Percentiles rank a stretch among this genome's conserved stretches.
Evolutionary conservation across 1,140 invertebrate genomes (phyloP).

Genomic region (Metaphire vulgaris): DNA sequence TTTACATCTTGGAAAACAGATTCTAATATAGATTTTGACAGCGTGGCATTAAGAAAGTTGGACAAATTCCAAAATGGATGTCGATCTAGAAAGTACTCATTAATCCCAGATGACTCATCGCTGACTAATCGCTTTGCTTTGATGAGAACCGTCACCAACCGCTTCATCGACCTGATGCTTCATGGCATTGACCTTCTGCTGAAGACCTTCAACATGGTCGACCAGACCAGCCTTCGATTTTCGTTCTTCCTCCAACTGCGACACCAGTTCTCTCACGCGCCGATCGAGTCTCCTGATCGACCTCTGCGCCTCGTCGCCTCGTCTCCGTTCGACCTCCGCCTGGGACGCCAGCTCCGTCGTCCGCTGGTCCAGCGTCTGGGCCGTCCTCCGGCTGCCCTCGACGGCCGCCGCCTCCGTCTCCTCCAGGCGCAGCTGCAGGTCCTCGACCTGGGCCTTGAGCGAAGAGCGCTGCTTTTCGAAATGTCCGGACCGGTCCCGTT

Average conservation of each 20-base stretch:
- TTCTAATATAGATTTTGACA: no score
- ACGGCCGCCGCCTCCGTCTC: constrained; percentile 5
- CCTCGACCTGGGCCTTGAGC: constrained; percentile 90
- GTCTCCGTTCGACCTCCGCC: constrained; percentile 92
- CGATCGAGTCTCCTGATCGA: constrained; percentile 71
- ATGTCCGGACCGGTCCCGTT: constrained; percentile 92
- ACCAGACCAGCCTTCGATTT: constrained; percentile 97
- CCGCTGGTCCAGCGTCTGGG: constrained; percentile 51
- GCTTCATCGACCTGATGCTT: constrained; percentile 99
- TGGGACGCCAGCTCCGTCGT: constrained; percentile 82
- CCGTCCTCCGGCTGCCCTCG: constrained; percentile 66
- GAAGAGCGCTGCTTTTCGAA: constrained; percentile 93
- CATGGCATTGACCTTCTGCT: constrained; percentile 98
- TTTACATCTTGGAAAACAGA: no score
- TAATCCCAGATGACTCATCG: no score
- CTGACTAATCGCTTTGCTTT: no score
- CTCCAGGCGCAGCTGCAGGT: constrained; percentile 62
- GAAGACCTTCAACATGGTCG: constrained; percentile 94
- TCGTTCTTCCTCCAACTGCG: constrained; percentile 82
- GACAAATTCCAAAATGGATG: no score
- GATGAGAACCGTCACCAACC: no score
- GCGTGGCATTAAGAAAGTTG: no score
- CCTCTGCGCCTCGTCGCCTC: constrained; percentile 69
- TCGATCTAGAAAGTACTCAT: no score
- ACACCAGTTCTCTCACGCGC: constrained; percentile 64